Evolutionary conservation across 1,140 invertebrate species (phyloP).

Genomic region (Bombyx mori): ASM3026992v2 NC_085116.1:13993501-13994000

Average conservation of each 20-base stretch:
- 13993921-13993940: no score
- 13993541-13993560: neutral
- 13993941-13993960: no score
- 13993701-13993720: conserved; percentile 16
- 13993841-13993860: conserved; percentile 15
- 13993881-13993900: no score
- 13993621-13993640: neutral
- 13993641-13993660: conserved; percentile 5
- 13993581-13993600: neutral
- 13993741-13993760: conserved; percentile 22
- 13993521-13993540: neutral
- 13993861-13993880: neutral
- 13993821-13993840: conserved; percentile 22
- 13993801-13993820: conserved; percentile 19
- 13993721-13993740: conserved; percentile 2
- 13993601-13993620: neutral
- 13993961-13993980: no score
- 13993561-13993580: neutral
- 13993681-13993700: conserved; percentile 11
- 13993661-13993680: conserved; percentile 12
- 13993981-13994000: no score
- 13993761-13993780: conserved; percentile 28
- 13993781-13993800: conserved; percentile 32
- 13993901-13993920: no score
- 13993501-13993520: no score